Base-by-base conservation (phyloP, 2,888 invertebrate genomes). In the Meganola albula region DNA sequence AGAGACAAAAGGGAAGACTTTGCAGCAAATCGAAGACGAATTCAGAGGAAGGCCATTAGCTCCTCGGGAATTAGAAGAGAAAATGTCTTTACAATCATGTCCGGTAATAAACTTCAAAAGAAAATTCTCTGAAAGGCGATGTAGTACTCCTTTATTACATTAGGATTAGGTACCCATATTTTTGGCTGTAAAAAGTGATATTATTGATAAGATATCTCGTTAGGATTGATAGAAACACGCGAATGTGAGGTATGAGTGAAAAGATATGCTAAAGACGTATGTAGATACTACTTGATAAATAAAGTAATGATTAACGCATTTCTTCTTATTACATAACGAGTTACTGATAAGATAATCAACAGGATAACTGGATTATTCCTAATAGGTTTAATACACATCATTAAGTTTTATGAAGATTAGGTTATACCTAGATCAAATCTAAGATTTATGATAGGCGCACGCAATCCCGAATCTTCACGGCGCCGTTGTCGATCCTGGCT, bases 1-100 rank as follows among this genome's bases (percentile, higher is more conserved):
- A 0, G 91, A 91, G 63, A 92, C 91, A 0, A 89, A 87, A 42
- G 88, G 88, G 1, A 89, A 85, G 45, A 89, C 90, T 1, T 64
- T 91, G 25, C 78, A 88, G 34, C 88, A 91, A 59, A 91, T 92
- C 34, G 90, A 91, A 47, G 87, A 88, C 12, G 69, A 70, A 24
- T 88, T 88, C 34, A 68, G 72, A 43, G 77, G 74, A 0, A 53
- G 58, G 21, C 46, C 48, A 9, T 10, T 53, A 10, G 34, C 43
- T 24, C 34, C 46, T 11, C 46, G 49, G n/a, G 59, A 61, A 30
- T 36, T 43, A 9, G 56, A 61, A 35, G 47, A 37, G 0, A 58
- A 53, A 18, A 52, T 52, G 34, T 66, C 66, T 2, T 37, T 75
- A 34, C 58, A 62, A 2, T 41, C 48, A 2, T 58, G 65, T 34